A percentile compares a stretch with the other conserved stretches of the same genome.
Conservation (phyloP, 2,797 vertebrate genomes). For the Enteromius afrohamiltoni region DNA sequence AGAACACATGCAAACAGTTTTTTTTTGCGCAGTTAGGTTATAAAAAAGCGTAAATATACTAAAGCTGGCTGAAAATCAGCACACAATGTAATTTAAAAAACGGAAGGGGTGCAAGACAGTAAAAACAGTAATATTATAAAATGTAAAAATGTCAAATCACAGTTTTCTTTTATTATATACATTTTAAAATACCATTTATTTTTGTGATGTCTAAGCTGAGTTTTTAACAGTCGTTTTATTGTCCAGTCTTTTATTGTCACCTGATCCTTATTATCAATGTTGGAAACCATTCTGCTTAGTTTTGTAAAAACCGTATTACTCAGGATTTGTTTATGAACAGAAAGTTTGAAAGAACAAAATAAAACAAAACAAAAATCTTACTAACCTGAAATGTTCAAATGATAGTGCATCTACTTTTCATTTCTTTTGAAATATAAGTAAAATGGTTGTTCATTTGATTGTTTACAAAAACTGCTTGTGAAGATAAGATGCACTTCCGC, state of each 20-base stretch:
- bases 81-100: too few species aligned
- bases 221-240: not conserved
- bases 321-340: not conserved
- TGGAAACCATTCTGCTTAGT: not conserved
- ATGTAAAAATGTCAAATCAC: not conserved
- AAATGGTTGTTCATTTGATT: not conserved
- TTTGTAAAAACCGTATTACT: not conserved
- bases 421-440: not conserved
- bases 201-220: not conserved
- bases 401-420: not conserved
- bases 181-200: constrained; percentile 1
- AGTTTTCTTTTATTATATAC: not conserved
- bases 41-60: not conserved
- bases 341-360: not conserved
- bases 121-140: not conserved
- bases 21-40: not conserved
- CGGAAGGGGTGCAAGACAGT: not conserved
- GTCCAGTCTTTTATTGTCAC: not conserved
- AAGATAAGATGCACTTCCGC: constrained; percentile 22
- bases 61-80: not conserved
- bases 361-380: not conserved
- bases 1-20: not conserved
- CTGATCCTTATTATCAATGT: not conserved
- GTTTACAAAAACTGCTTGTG: not conserved
- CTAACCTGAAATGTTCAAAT: not conserved